These are phyloP conservation scores for Artibeus jamaicensis DNA, from an alignment of 2,797 vertebrate species.

Conservation along the genomic window DNA sequence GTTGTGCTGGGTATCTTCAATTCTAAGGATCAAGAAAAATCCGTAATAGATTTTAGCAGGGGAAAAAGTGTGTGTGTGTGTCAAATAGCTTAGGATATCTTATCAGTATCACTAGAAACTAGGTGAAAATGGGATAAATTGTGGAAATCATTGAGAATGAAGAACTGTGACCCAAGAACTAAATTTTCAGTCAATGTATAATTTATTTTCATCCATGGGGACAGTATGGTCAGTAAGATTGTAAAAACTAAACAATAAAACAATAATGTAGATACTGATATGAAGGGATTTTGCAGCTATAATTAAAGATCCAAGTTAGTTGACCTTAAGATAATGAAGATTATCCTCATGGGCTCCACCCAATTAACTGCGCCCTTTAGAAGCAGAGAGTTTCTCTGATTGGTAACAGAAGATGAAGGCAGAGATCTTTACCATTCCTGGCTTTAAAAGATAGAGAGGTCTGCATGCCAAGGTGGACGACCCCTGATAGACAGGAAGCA, in stretches of 20 bases:
- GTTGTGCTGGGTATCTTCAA: neutral
- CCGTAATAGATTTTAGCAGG: neutral
- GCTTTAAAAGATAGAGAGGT: neutral
- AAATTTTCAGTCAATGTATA: neutral
- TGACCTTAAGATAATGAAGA: neutral
- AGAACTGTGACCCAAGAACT: neutral
- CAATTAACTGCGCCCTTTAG: neutral
- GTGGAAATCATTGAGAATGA: neutral
- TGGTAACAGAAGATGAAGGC: neutral
- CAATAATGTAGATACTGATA: neutral
- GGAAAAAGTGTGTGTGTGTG: too few relatives aligned
- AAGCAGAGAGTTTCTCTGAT: neutral
- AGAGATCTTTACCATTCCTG: neutral
- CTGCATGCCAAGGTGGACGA: neutral
- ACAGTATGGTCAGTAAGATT: neutral
- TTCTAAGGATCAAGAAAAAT: neutral
- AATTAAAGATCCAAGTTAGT: neutral
- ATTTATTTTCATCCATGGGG: neutral
- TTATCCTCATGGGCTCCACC: neutral
- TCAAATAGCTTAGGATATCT: neutral
- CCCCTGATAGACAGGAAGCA: neutral
- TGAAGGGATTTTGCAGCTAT: neutral
- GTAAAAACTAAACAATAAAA: neutral
- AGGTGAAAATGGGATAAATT: neutral
- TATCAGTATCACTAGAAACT: neutral